phyloP scores from a whole-genome alignment of 2,113 vertebrate species.

The Lampris incognitus region DNA sequence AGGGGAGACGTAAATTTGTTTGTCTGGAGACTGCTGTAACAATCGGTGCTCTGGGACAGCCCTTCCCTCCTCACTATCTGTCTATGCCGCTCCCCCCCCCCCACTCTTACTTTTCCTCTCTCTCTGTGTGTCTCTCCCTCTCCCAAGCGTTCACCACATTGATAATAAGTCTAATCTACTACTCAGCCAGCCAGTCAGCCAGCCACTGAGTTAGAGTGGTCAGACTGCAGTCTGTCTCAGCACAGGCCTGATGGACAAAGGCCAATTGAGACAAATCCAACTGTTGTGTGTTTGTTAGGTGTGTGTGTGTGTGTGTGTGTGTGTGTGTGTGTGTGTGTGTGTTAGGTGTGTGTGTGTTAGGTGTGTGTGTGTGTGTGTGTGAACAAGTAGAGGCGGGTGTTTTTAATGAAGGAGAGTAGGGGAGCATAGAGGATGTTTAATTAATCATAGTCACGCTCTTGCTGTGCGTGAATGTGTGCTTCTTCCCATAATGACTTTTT shows the following conservation, averaged over 20 bases:
- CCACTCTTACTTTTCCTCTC: slow-evolving; percentile 2
- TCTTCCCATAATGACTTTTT: neutral
- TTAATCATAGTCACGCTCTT: no score
- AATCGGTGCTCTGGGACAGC: slow-evolving; percentile 66
- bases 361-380: neutral
- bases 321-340: neutral
- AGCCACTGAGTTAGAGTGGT: slow-evolving; percentile 35
- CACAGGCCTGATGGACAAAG: neutral
- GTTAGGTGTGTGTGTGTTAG: neutral
- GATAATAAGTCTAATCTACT: slow-evolving; percentile 53
- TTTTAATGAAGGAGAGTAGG: neutral
- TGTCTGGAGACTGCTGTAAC: slow-evolving; percentile 69
- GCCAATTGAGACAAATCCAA: neutral
- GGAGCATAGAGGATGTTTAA: no score
- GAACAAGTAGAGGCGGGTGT: no score
- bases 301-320: neutral
- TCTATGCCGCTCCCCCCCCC: slow-evolving; percentile 33
- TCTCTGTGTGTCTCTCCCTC: neutral
- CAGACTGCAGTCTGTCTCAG: slow-evolving; percentile 27
- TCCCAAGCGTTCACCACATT: slow-evolving; percentile 35
- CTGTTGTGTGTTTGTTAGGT: no score
- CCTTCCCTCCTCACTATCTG: slow-evolving; percentile 58
- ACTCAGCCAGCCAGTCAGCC: slow-evolving; percentile 32
- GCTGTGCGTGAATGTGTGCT: no score
- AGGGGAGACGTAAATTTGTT: slow-evolving; percentile 73